Conservation (phyloP, 2,113 vertebrate species). For the Eleginops maclovinus region DNA sequence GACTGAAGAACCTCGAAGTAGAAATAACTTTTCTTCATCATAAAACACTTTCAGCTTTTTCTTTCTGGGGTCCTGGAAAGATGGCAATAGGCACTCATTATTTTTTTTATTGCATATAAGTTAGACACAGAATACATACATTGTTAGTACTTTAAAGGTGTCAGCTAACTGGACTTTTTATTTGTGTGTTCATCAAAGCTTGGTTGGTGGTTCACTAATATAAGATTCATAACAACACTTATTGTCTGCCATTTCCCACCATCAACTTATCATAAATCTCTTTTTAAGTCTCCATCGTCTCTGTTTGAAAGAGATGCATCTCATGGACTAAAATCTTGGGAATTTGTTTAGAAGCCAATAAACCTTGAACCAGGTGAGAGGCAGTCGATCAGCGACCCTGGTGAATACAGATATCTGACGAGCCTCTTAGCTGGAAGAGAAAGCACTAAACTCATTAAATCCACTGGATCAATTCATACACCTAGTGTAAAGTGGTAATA, state of each 20-base stretch:
- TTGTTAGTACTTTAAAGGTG: background rate
- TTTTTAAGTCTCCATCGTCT: background rate
- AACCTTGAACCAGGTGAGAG: background rate
- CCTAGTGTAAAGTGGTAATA: slow-evolving; percentile 47
- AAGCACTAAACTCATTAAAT: slow-evolving; percentile 34
- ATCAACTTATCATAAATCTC: background rate
- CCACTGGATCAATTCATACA: slow-evolving; percentile 49
- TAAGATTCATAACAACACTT: background rate
- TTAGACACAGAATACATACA: background rate
- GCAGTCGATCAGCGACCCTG: background rate
- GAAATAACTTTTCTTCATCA: background rate
- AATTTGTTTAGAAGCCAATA: background rate
- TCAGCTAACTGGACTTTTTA: background rate
- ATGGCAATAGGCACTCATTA: too few species aligned
- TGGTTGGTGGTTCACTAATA: background rate
- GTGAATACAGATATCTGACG: slow-evolving; percentile 2
- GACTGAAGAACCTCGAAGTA: too few species aligned
- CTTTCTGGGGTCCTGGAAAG: background rate
- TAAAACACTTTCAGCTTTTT: background rate
- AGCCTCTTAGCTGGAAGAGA: slow-evolving; percentile 13
- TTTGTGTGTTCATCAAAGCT: background rate
- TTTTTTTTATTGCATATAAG: background rate
- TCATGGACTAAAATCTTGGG: background rate
- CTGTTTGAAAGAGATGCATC: background rate
- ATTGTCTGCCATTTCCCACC: background rate